These are phyloP conservation scores for Chouioia cunea DNA, from an alignment of 2,888 invertebrate species.

Conservation along the genomic window DNA sequence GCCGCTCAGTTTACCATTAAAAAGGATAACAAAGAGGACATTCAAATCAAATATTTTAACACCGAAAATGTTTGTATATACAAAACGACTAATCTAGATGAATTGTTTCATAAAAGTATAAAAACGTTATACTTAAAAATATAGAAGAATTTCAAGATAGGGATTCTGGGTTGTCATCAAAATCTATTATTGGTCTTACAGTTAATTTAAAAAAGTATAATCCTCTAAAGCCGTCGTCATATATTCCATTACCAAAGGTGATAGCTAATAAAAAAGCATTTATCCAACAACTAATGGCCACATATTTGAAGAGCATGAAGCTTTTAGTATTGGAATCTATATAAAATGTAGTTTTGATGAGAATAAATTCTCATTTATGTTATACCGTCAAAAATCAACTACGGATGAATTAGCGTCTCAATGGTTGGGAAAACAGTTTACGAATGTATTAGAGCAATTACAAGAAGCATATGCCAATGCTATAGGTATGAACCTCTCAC, in stretches of 20 bases:
- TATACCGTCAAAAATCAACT: background rate
- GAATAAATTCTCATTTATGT: too few species aligned
- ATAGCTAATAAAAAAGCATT: too few species aligned
- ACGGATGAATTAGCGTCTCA: background rate
- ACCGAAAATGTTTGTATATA: background rate
- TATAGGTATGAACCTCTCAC: constrained; percentile 49
- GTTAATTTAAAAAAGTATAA: too few species aligned
- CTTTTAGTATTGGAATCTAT: background rate
- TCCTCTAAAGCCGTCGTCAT: too few species aligned
- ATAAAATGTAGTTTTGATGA: background rate
- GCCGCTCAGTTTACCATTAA: background rate
- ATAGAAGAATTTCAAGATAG: too few species aligned
- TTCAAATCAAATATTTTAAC: background rate
- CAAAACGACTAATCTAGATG: too few species aligned
- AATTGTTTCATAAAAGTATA: too few species aligned
- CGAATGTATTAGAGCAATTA: background rate
- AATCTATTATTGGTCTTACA: too few species aligned
- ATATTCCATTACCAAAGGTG: too few species aligned
- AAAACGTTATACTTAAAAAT: too few species aligned
- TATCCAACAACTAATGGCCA: too few species aligned
- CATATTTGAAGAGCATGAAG: background rate
- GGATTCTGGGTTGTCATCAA: too few species aligned
- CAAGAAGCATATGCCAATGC: background rate
- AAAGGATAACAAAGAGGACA: background rate
- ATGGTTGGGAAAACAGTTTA: background rate